A percentile compares a stretch with the other conserved stretches of the same genome.
phyloP scores from a whole-genome alignment of 2,797 vertebrate genomes.

The Ctenosaura bakeri region DNA sequence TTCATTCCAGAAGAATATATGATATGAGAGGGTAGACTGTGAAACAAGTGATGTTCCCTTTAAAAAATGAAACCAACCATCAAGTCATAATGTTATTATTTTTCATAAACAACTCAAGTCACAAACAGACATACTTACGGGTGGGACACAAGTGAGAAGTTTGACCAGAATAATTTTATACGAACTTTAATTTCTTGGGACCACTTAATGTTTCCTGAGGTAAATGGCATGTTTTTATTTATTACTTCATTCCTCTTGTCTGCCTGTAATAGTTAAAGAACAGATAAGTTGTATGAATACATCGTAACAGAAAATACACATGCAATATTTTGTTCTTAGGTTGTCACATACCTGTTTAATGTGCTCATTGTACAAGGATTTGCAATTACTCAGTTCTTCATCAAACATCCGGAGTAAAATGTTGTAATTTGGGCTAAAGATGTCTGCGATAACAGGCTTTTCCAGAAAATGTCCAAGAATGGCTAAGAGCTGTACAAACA shows the following conservation, averaged over 20 bases:
- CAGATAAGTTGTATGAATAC: background rate
- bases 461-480: conserved; percentile 87
- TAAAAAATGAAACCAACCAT: background rate
- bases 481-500: conserved; percentile 80
- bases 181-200: conserved; percentile 82
- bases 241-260: conserved; percentile 70
- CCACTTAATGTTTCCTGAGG: conserved; percentile 85
- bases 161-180: conserved; percentile 83
- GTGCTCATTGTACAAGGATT: conserved; percentile 79
- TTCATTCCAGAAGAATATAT: background rate
- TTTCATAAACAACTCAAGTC: background rate
- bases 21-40: background rate
- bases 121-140: conserved; percentile 75
- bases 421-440: conserved; percentile 83
- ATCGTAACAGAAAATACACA: background rate
- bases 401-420: conserved; percentile 82
- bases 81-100: background rate
- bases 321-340: background rate
- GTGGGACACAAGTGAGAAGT: conserved; percentile 77
- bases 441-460: conserved; percentile 82
- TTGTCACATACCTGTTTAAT: conserved; percentile 79
- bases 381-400: conserved; percentile 84
- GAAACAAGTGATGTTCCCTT: background rate
- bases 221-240: conserved; percentile 84
- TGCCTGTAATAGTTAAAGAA: conserved; percentile 66